Base-by-base conservation (phyloP, 2,888 invertebrate species). In the Leptopterna dolabrata region DNA sequence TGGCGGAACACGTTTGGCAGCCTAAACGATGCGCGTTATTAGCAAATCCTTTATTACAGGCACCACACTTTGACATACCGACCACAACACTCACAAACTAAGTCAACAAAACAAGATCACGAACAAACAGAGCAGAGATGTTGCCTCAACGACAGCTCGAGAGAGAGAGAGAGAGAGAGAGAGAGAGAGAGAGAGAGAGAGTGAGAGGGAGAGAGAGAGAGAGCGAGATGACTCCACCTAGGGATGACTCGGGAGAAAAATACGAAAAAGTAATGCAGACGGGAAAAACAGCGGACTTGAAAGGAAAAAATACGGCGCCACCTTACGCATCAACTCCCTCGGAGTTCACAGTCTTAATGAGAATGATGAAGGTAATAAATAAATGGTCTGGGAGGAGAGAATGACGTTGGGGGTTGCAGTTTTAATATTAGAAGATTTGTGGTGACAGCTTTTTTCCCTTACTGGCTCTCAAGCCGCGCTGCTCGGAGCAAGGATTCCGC, bases 131-230 rank as follows among this genome's bases (percentile, higher is more conserved):
- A 19, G 70, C 6, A 14, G 70, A 41, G 78, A 78, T n/a, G 78
- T 13, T 30, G 51, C 14, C 11, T 27, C 29, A 13, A 41, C 6
- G 41, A 41, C n/a, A n/a, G n/a, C n/a, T n/a, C n/a, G n/a, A n/a
- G n/a, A n/a, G n/a, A 51, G 16, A 51, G 3, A n/a, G n/a, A n/a
- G n/a, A n/a, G n/a, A n/a, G n/a, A n/a, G n/a, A n/a, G n/a, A n/a
- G n/a, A n/a, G n/a, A n/a, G n/a, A n/a, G n/a, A n/a, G n/a, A n/a
- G n/a, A n/a, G 78, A 78, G 78, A 78, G 78, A 30, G 78, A 78
- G 78, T 36, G 78, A 78, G 78, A 78, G 78, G 41, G 78, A 78
- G 78, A 78, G 78, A 78, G 43, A 78, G 78, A 78, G 78, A 78
- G 78, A 78, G 78, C 6, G 78, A 78, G n/a, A 41, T 36, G 78